Evolutionary conservation across 1,140 invertebrate genomes (phyloP).

Genomic region (Polyergus mexicanus): DNA sequence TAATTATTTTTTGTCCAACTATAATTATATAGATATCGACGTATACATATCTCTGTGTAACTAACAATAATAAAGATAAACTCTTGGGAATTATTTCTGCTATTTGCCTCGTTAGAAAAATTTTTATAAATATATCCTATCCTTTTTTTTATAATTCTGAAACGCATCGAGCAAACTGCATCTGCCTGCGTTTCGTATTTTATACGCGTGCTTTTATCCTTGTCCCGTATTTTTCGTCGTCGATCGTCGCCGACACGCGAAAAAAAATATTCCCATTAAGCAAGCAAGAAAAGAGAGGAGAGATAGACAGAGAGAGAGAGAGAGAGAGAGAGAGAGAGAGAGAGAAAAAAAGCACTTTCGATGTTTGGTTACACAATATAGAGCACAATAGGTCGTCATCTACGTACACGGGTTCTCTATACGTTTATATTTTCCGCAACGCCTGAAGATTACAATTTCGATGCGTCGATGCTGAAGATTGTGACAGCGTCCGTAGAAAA

Average conservation of each 20-base stretch:
- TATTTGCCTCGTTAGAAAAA: neutral
- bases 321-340: too few species aligned
- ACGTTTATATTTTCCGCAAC: neutral
- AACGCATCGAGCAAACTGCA: conserved; percentile 2
- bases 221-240: conserved; percentile 18
- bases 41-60: too few species aligned
- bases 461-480: neutral
- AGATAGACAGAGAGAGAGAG: too few species aligned
- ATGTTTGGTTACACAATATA: conserved; percentile 18
- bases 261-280: conserved; percentile 19
- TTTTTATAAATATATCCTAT: neutral
- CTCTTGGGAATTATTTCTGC: neutral
- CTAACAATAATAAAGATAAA: neutral
- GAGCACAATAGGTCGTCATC: conserved; percentile 11
- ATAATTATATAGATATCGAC: too few species aligned
- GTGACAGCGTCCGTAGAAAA: neutral
- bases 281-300: neutral
- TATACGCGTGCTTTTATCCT: conserved; percentile 20
- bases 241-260: neutral
- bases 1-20: too few species aligned
- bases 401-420: neutral
- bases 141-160: neutral
- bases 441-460: neutral
- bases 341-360: neutral
- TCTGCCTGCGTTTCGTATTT: neutral